Percentiles rank a stretch among this genome's conserved stretches.
Evolutionary conservation across 2,113 vertebrate genomes (phyloP).

Genomic region (Ariopsis seemanni): DNA sequence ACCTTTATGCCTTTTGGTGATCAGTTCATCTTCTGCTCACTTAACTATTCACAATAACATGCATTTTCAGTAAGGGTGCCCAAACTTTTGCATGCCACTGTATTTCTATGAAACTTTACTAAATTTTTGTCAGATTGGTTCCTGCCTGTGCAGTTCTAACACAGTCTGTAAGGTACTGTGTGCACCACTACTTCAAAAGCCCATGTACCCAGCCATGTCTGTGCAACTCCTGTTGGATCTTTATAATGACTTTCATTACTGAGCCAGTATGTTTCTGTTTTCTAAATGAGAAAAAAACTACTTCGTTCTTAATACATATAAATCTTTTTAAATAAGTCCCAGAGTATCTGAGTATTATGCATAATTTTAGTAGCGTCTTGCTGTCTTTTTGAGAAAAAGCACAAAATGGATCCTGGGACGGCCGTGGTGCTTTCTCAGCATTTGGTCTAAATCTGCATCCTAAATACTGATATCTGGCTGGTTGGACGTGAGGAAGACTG

Average conservation of each 20-base stretch:
- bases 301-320: not conserved
- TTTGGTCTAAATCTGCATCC: constrained; percentile 10
- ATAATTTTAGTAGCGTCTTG: not conserved
- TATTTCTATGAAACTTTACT: not conserved
- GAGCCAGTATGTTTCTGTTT: not conserved
- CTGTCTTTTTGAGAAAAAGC: not conserved
- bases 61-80: too few relatives aligned
- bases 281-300: not conserved
- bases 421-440: constrained; percentile 30
- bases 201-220: not conserved
- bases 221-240: too few relatives aligned
- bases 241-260: not conserved
- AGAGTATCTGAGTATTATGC: not conserved
- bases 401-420: constrained; percentile 1
- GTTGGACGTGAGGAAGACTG: too few relatives aligned
- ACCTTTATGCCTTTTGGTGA: too few relatives aligned
- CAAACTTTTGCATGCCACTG: too few relatives aligned
- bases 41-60: too few relatives aligned
- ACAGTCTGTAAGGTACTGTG: not conserved
- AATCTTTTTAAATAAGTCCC: not conserved
- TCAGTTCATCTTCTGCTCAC: too few relatives aligned
- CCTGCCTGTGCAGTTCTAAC: not conserved
- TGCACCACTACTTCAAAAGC: not conserved
- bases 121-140: not conserved
- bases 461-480: not conserved